phyloP scores from a whole-genome alignment of 2,113 vertebrate species.

The Thamnophis sirtalis region DNA sequence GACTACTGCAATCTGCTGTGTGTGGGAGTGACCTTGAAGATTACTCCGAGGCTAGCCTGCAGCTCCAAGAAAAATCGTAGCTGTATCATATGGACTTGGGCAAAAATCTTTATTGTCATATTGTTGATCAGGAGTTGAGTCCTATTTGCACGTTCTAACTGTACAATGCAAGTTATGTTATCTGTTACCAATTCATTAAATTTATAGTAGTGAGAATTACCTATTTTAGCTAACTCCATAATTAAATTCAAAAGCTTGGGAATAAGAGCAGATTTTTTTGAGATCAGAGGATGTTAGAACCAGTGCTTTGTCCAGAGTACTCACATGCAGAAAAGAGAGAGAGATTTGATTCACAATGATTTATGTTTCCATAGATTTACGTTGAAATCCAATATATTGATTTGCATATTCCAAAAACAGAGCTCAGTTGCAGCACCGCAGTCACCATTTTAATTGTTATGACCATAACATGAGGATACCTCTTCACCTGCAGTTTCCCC shows the following conservation, averaged over 20 bases:
- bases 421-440: neutral
- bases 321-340: neutral
- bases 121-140: no score
- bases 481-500: neutral
- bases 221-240: neutral
- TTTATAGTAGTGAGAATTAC: neutral
- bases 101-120: no score
- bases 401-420: neutral
- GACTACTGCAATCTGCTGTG: no score
- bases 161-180: neutral
- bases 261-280: neutral
- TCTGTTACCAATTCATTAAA: neutral
- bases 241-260: neutral
- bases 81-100: no score
- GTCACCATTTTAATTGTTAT: neutral
- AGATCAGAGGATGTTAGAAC: neutral
- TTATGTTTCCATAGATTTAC: neutral
- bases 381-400: neutral
- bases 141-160: neutral
- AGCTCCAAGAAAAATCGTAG: no score
- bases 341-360: neutral
- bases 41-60: no score
- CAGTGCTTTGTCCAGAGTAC: neutral
- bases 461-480: neutral
- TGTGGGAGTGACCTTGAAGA: no score